These are phyloP conservation scores for Sarcophaga rosellei DNA, from an alignment of 2,888 invertebrate species.

Conservation along the genomic window DNA sequence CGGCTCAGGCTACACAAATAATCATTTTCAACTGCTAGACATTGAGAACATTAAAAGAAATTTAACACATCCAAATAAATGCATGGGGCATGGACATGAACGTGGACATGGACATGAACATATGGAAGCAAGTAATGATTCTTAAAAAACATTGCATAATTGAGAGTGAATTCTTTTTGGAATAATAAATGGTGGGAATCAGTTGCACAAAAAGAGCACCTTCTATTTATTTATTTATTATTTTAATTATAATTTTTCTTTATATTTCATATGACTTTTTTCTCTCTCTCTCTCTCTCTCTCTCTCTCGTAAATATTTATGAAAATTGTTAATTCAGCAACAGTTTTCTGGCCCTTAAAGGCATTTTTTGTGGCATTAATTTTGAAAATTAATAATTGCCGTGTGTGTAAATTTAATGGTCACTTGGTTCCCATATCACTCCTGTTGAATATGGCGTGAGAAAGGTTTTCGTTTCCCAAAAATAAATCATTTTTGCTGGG, in stretches of 20 bases:
- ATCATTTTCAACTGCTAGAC: background rate
- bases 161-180: background rate
- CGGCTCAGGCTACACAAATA: background rate
- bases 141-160: background rate
- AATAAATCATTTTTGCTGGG: background rate
- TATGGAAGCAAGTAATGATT: no score
- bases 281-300: background rate
- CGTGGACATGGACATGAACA: background rate
- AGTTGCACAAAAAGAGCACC: slow-evolving; percentile 38
- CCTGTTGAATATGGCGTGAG: background rate
- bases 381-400: slow-evolving; percentile 28
- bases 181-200: slow-evolving; percentile 55
- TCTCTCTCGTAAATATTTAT: background rate
- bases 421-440: slow-evolving; percentile 25
- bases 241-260: slow-evolving; percentile 17
- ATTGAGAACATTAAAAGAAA: background rate
- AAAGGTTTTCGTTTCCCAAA: background rate
- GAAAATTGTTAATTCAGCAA: background rate
- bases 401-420: slow-evolving; percentile 29
- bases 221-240: slow-evolving; percentile 34
- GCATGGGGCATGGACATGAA: background rate
- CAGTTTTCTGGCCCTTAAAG: background rate
- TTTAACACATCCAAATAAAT: background rate
- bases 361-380: background rate
- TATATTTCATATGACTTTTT: no score